Conservation (phyloP, 2,888 invertebrate species). For the Rugalucina vietnamica region DNA sequence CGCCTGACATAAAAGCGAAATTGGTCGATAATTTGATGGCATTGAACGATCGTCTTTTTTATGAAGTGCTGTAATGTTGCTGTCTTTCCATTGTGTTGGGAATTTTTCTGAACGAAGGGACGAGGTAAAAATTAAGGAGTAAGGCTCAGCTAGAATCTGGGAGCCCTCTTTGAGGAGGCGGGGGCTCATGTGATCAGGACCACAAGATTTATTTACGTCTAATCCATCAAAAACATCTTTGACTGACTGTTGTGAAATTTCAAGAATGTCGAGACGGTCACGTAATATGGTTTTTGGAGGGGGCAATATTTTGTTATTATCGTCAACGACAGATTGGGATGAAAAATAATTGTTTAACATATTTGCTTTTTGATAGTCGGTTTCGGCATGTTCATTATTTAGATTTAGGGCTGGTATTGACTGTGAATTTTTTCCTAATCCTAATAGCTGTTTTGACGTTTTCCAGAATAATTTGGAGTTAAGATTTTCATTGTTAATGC, state of each 20-base stretch:
- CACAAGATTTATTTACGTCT: neutral
- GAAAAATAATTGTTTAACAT: conserved; percentile 11
- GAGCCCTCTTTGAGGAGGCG: conserved; percentile 1
- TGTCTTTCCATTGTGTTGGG: conserved; percentile 20
- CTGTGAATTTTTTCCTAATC: neutral
- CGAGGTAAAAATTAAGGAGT: neutral
- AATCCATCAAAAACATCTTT: neutral
- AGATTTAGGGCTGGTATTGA: neutral
- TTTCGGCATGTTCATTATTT: neutral
- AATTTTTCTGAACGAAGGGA: neutral
- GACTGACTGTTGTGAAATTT: neutral
- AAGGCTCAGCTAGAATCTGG: neutral
- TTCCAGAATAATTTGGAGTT: conserved; percentile 1
- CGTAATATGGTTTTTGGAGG: too few relatives aligned
- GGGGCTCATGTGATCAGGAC: conserved; percentile 5
- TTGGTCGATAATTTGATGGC: conserved; percentile 22
- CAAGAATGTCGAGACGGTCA: neutral
- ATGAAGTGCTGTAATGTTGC: conserved; percentile 12
- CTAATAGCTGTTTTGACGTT: neutral
- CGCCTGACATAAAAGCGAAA: conserved; percentile 1
- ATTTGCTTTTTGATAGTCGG: neutral
- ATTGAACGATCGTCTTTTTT: conserved; percentile 7
- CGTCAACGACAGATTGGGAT: neutral
- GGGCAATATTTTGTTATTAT: neutral
- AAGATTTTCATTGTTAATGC: neutral